Evolutionary conservation across 2,797 vertebrate genomes (phyloP).

Genomic region (Ibycter americanus): DNA sequence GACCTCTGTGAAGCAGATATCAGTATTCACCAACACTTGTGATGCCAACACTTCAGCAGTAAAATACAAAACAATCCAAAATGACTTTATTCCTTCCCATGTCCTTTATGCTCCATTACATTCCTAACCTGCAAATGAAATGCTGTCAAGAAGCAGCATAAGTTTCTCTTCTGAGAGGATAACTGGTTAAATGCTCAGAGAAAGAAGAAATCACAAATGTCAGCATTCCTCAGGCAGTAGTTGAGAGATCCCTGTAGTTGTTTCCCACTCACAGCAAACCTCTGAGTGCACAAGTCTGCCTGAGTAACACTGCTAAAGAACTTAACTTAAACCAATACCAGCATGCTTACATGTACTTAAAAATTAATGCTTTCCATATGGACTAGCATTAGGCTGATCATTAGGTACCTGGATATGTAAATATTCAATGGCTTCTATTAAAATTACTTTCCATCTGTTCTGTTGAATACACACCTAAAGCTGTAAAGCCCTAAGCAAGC

Average conservation of each 20-base stretch:
- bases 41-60: not conserved
- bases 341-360: not conserved
- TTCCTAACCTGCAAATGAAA: not conserved
- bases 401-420: not conserved
- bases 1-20: not conserved
- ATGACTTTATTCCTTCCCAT: not conserved
- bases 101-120: not conserved
- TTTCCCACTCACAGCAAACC: not conserved
- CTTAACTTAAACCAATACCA: not conserved
- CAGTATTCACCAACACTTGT: not conserved
- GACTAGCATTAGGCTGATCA: not conserved
- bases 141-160: not conserved
- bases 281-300: not conserved
- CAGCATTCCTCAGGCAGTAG: not conserved
- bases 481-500: not conserved
- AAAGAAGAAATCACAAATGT: not conserved
- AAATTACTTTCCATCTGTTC: constrained; percentile 12
- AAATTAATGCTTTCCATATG: not conserved
- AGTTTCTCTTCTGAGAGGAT: not conserved
- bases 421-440: not conserved
- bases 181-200: not conserved
- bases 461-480: not conserved
- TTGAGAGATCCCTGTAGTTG: not conserved
- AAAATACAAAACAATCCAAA: not conserved
- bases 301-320: not conserved